These are phyloP conservation scores for Dasyprocta punctata DNA, from an alignment of 2,113 vertebrate species.

Conservation along the genomic window DNA sequence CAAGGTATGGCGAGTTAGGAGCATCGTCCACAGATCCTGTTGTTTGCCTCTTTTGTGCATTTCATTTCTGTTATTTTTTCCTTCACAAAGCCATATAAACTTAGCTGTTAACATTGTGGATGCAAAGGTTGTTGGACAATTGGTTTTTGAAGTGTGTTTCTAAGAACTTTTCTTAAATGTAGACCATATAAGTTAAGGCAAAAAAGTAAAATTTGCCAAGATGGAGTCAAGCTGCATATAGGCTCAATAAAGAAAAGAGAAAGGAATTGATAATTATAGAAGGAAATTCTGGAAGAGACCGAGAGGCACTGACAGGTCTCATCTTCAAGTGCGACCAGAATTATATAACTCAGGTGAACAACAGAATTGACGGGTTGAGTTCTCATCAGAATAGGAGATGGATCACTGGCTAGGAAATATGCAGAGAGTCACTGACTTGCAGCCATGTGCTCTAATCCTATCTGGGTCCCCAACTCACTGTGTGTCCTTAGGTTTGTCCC, in stretches of 20 bases:
- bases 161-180: background rate
- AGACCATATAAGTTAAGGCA: background rate
- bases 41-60: background rate
- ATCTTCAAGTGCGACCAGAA: background rate
- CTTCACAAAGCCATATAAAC: background rate
- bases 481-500: background rate
- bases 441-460: background rate
- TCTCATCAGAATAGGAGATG: background rate
- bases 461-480: background rate
- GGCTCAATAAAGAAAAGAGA: background rate
- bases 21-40: background rate
- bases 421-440: background rate
- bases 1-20: background rate
- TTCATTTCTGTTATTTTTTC: background rate
- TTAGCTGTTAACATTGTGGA: background rate
- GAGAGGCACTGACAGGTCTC: background rate
- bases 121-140: background rate
- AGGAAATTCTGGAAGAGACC: background rate
- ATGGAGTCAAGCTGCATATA: background rate
- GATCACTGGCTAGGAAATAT: background rate
- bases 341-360: fast-evolving
- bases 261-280: background rate
- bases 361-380: background rate
- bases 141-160: background rate
- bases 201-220: background rate